Evolutionary conservation across 2,797 vertebrate genomes (phyloP), one percentile per base, ranked within the genome.

Genomic region (Ptychobarbus kaznakovi): DNA sequence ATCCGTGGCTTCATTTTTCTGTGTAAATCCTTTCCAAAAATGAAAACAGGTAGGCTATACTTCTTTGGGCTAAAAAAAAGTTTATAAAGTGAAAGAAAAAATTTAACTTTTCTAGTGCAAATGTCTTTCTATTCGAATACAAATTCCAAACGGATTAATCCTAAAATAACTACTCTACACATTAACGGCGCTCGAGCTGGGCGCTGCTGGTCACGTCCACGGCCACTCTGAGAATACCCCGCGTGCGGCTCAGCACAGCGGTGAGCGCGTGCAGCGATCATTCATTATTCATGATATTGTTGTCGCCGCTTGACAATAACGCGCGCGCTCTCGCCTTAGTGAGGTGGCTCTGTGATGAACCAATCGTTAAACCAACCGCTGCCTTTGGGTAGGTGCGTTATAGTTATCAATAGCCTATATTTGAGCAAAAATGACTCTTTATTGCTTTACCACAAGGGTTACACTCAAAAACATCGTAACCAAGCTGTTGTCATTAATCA

Each of bases 211-310:
- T 94, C 93, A 91, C 73, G 88, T 92, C 89, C 91, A 91, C 88
- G 91, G 89, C 85, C 90, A 49, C 81, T 87, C 46, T 87, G 84
- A 90, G 78, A 92, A 88, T 90, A 72, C 56, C 73, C 83, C 72
- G 80, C 73, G 66, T 75, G 53, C 68, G 25, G 35, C 89, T 89
- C 75, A 70, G 86, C 83, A 81, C 89, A 80, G 78, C 70, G 66
- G 74, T 22, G 76, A 58, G 84, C 88, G 89, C 87, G 72, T 28
- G 46, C 44, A 2, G 68, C 51, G 81, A 85, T 93, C 92, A 94
- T 94, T 93, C 91, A 90, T 89, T 88, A 94, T 94, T 92, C 93
- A 87, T 86, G 82, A 63, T 92, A 93, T 92, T 94, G 92, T 93
- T 90, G 89, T 89, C 89, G 58, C 49, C n/a, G 61, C 74, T 88